A percentile compares a stretch with the other conserved stretches of the same genome.
phyloP scores from a whole-genome alignment of 1,140 invertebrate species.

The Tetragnatha versicolor region DNA sequence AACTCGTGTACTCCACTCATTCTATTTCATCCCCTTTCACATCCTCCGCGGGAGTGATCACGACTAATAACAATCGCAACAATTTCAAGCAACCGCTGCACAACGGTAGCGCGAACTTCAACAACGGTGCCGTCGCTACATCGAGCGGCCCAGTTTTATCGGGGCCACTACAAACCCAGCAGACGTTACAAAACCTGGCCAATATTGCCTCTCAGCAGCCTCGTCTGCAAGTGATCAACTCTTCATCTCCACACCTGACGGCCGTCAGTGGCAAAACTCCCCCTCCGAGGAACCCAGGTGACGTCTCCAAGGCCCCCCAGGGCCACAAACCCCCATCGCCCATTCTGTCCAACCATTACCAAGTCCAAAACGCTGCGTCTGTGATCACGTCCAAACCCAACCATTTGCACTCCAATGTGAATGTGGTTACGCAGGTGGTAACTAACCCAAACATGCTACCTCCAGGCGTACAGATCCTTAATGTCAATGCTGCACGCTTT shows the following conservation, averaged over 20 bases:
- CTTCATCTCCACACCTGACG: not conserved
- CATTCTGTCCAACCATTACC: constrained; percentile 35
- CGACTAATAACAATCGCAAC: constrained; percentile 30
- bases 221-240: constrained; percentile 38
- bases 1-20: constrained; percentile 44
- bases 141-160: constrained; percentile 27
- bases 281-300: not conserved
- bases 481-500: constrained; percentile 39
- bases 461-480: constrained; percentile 40
- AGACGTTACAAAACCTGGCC: constrained; percentile 40
- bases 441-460: constrained; percentile 41
- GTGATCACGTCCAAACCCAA: constrained; percentile 40
- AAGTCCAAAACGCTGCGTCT: constrained; percentile 41
- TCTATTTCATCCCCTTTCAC: constrained; percentile 13
- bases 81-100: constrained; percentile 29
- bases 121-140: constrained; percentile 13
- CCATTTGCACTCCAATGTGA: constrained; percentile 28
- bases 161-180: constrained; percentile 6
- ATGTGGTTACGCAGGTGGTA: constrained; percentile 46
- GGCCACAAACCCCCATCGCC: constrained; percentile 22
- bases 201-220: constrained; percentile 49
- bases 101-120: constrained; percentile 33
- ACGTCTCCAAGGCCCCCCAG: constrained; percentile 17
- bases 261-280: constrained; percentile 33
- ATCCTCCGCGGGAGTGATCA: constrained; percentile 26